Conservation (phyloP, 2,113 vertebrate genomes). For the Empidonax traillii region DNA sequence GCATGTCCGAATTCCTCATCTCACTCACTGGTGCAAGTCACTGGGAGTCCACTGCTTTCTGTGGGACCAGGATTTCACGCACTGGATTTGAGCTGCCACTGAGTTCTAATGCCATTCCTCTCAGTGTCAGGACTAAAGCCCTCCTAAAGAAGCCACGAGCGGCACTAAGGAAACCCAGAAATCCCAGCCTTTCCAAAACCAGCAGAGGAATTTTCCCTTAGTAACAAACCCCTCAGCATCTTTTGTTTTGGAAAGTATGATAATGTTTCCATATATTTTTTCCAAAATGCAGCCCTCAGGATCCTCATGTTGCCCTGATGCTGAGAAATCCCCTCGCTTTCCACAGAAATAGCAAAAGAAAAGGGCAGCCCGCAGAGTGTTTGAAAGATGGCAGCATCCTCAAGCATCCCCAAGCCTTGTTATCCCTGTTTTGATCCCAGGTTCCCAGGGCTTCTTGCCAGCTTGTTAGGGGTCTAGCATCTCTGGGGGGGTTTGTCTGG, state of each 20-base stretch:
- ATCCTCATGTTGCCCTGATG: background rate
- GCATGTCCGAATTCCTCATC: rapidly evolving
- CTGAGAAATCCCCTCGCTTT: slow-evolving; percentile 27
- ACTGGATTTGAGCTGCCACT: background rate
- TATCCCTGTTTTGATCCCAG: slow-evolving; percentile 6
- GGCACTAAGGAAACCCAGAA: background rate
- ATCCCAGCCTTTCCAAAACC: background rate
- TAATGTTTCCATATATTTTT: slow-evolving; percentile 35
- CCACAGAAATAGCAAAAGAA: background rate
- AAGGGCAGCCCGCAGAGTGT: rapidly evolving
- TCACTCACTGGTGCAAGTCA: background rate
- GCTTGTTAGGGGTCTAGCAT: background rate
- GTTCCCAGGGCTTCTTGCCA: slow-evolving; percentile 49
- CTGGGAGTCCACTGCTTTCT: background rate
- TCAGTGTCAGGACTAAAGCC: background rate
- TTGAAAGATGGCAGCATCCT: slow-evolving; percentile 39
- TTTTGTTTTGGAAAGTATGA: slow-evolving; percentile 59
- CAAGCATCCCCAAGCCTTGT: background rate
- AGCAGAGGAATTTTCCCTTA: background rate
- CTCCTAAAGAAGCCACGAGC: background rate
- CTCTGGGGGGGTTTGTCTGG: slow-evolving; percentile 1
- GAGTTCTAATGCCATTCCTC: background rate
- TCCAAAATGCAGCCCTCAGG: slow-evolving; percentile 1
- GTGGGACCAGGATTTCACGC: background rate
- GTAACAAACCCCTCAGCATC: slow-evolving; percentile 14